Conservation (phyloP, 2,888 invertebrate species). For the Lasioglossum malachurum region DNA sequence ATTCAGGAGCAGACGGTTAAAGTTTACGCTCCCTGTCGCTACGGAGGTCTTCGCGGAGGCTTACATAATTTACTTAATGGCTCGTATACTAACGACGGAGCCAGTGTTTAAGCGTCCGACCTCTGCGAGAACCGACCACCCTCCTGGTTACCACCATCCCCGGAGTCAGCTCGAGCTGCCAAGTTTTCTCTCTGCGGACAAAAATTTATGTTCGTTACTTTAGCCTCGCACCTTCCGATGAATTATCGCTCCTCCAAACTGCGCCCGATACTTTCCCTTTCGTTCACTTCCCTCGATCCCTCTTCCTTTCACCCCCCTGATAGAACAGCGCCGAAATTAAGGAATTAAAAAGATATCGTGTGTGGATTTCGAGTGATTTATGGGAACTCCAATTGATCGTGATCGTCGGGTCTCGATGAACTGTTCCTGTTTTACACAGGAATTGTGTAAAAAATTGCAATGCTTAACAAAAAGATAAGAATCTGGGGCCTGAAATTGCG, state of each 20-base stretch:
- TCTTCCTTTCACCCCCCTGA: not conserved
- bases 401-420: not conserved
- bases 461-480: not conserved
- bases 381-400: not conserved
- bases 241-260: slow-evolving; percentile 30
- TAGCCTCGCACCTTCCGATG: slow-evolving; percentile 23
- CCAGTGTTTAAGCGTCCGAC: slow-evolving; percentile 58
- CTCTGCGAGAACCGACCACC: slow-evolving; percentile 44
- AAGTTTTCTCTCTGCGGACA: slow-evolving; percentile 36
- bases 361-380: not conserved
- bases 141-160: not conserved
- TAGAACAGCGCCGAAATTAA: slow-evolving; percentile 5
- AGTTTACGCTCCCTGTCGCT: slow-evolving; percentile 63
- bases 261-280: slow-evolving; percentile 34
- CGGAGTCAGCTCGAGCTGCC: slow-evolving; percentile 21
- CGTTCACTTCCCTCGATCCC: not conserved
- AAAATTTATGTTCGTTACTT: slow-evolving; percentile 55
- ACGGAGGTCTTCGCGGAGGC: slow-evolving; percentile 52
- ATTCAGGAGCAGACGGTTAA: slow-evolving; percentile 61
- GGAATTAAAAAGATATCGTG: slow-evolving; percentile 4
- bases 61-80: slow-evolving; percentile 72
- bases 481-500: not conserved
- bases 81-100: slow-evolving; percentile 70
- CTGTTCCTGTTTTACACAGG: not conserved
- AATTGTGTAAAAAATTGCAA: not conserved